Percentiles rank a stretch among this genome's conserved stretches.
Conservation (phyloP, 2,888 invertebrate species). For the Pseudeuparius sepicola region DNA sequence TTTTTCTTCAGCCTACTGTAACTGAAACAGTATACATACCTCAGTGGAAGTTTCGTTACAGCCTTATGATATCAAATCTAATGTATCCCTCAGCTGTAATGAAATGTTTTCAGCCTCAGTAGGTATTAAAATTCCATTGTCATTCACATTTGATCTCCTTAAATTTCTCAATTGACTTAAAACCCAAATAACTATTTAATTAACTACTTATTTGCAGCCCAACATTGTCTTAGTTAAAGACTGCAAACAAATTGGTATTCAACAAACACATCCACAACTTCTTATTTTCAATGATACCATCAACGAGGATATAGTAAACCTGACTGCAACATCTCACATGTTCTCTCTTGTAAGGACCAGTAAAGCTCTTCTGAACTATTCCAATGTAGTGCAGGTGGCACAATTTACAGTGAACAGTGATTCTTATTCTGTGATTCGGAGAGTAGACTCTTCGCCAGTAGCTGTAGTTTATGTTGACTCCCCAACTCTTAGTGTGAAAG, state of each 20-base stretch:
- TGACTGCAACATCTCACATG: constrained; percentile 29
- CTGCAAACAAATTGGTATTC: constrained; percentile 29
- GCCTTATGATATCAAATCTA: no score
- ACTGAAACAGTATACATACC: no score
- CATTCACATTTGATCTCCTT: no score
- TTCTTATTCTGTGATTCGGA: constrained; percentile 32
- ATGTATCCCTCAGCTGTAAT: no score
- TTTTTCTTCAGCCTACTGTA: no score
- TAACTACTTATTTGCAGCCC: constrained; percentile 25
- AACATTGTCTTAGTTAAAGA: constrained; percentile 30
- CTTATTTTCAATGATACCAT: constrained; percentile 30
- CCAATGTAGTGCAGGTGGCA: constrained; percentile 28
- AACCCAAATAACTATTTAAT: no score
- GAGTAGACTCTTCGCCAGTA: constrained; percentile 26
- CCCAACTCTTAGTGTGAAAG: constrained; percentile 32
- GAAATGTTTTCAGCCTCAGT: no score
- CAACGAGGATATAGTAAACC: constrained; percentile 29
- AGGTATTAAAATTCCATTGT: no score
- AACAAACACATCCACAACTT: constrained; percentile 32
- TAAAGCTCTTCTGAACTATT: constrained; percentile 24
- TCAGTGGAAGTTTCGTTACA: no score
- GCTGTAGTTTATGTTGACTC: constrained; percentile 28
- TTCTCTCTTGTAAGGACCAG: constrained; percentile 30
- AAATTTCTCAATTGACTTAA: no score
- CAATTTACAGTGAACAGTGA: constrained; percentile 27